Base-by-base conservation (phyloP, 2,113 vertebrate species). In the Psephotus haematonotus region DNA sequence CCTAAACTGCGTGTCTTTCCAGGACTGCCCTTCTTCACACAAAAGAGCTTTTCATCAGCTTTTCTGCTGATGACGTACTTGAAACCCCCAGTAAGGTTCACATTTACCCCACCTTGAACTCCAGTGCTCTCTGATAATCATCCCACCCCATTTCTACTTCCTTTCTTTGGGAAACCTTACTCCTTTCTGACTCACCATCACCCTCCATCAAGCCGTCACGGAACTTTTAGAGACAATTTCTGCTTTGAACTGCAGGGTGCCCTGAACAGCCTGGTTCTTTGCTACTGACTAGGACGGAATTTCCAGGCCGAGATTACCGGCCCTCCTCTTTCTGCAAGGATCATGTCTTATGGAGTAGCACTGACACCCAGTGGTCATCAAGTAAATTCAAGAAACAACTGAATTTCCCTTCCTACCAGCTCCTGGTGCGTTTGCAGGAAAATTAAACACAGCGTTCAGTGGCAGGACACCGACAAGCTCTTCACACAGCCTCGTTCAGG, bases 281-380 rank as follows among this genome's bases (percentile, higher is more conserved):
- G 27, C 6, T 4, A 1, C 14, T 22, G 47, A 3, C 12, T 13
- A 13, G 8, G 77, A 5, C 0, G 1, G 31, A 22, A 25, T 64
- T 82, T 35, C n/a, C 15, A 4, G 16, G 1, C 33, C 17, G 49
- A 72, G 46, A 31, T n/a, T 22, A 23, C 10, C 0, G 1, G 6
- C 15, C 20, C 8, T 33, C 5, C 3, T 33, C 28, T 15, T 39
- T 10, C n/a, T 1, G 1, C 14, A 19, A 28, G 25, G 2, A 39
- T 27, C 7, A 3, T 24, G 8, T 95, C 28, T 57, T 55, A 68
- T 13, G 31, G 80, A 77, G 59, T 43, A 75, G 18, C 75, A 91
- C 62, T 81, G 96, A 85, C 96, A 95, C 80, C 94, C 17, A 1
- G 89, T 95, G 96, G 92, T 25, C 37, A 9, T 57, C 43, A 63